These are phyloP conservation scores for Dasyurus viverrinus DNA, from an alignment of 2,113 vertebrate genomes.

Conservation along the genomic window DNA sequence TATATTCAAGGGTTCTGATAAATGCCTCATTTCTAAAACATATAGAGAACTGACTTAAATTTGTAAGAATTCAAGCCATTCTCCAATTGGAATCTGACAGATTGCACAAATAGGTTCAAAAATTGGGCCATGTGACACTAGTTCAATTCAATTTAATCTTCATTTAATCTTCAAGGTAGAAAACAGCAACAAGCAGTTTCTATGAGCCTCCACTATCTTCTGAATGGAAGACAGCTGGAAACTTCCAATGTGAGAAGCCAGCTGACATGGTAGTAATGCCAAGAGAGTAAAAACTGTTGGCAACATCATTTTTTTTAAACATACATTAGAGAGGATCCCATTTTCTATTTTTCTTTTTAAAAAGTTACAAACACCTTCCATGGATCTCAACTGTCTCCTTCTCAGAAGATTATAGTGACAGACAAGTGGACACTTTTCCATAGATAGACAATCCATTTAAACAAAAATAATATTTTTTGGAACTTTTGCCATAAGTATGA, in stretches of 20 bases:
- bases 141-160: background rate
- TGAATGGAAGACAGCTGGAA: background rate
- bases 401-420: background rate
- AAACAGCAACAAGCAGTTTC: background rate
- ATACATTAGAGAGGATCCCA: background rate
- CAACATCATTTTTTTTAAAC: background rate
- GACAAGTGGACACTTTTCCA: background rate
- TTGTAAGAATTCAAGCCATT: too few relatives aligned
- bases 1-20: too few relatives aligned
- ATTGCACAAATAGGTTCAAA: background rate
- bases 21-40: too few relatives aligned
- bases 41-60: too few relatives aligned
- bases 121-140: background rate
- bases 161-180: background rate
- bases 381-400: background rate
- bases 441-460: background rate
- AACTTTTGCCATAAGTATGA: background rate
- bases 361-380: background rate
- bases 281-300: background rate
- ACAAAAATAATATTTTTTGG: background rate
- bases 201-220: background rate
- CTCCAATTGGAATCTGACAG: background rate
- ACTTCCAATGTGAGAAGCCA: background rate
- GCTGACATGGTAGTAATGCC: background rate
- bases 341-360: background rate